Percentiles rank a stretch among this genome's conserved stretches.
Evolutionary conservation across 2,113 vertebrate genomes (phyloP).

Genomic region (Macroglossus sobrinus): DNA sequence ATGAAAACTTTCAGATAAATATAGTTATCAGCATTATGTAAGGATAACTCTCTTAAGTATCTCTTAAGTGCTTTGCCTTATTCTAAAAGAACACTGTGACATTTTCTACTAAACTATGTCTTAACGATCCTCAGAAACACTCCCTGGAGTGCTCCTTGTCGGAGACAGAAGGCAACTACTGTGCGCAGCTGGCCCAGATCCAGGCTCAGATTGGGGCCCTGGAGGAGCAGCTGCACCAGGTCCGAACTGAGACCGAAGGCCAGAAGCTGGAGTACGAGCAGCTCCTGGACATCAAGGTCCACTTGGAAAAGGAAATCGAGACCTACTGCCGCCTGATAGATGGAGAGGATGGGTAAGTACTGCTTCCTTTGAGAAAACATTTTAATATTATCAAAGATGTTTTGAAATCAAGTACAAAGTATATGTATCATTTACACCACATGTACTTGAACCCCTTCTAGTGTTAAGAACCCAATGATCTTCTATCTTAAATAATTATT

Average conservation of each 20-base stretch:
- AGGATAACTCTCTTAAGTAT: neutral
- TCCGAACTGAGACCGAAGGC: constrained; percentile 68
- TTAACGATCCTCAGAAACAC: constrained; percentile 81
- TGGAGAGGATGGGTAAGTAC: constrained; percentile 66
- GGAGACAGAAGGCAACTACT: constrained; percentile 88
- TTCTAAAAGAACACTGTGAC: neutral
- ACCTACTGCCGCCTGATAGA: constrained; percentile 77
- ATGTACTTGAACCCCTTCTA: neutral
- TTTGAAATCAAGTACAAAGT: neutral
- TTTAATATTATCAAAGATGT: neutral
- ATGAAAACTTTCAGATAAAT: neutral
- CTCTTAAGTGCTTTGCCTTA: neutral
- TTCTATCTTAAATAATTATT: neutral
- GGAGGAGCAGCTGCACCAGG: constrained; percentile 87
- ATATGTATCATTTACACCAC: neutral
- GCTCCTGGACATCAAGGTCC: constrained; percentile 71
- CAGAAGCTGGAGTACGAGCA: constrained; percentile 73
- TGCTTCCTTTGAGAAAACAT: neutral
- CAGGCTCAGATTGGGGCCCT: constrained; percentile 82
- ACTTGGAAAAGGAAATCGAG: constrained; percentile 78
- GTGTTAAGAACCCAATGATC: neutral
- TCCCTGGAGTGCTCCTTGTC: constrained; percentile 88
- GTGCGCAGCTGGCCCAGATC: constrained; percentile 85
- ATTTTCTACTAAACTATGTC: neutral
- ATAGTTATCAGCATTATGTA: neutral